Evolutionary conservation across 2,113 vertebrate species (phyloP), one percentile per base, ranked within the genome.

Genomic region (Microtus pennsylvanicus): DNA sequence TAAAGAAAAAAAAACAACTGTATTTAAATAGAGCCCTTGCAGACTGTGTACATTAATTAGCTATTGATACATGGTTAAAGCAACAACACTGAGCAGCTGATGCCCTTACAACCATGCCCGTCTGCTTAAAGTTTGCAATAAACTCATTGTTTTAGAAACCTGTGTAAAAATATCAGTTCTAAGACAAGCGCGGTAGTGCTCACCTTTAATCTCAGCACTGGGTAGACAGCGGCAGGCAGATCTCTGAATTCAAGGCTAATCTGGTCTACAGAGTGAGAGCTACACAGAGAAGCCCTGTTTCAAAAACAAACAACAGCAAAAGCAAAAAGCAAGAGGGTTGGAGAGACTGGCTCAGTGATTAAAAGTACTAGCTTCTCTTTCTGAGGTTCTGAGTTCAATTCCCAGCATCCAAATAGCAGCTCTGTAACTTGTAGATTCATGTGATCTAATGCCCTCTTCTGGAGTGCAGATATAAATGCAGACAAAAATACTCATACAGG

Each of bases 21-120:
- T 65, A 33, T 82, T 91, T 89, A 45, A 83, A 42, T 52, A 76
- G 35, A 92, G 87, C 28, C 17, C n/a, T 92, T 70, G n/a, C 35
- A 82, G 80, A 94, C 89, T 87, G 26, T 65, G 24, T 61, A 14
- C 17, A 52, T 26, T 22, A 13, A 22, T 58, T 12, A 77, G 58
- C 65, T 28, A 14, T 74, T 86, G 85, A 76, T 83, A 47, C 45
- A 52, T n/a, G n/a, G 19, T 77, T 91, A 63, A 74, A 47, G 14
- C 33, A 38, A 14, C 50, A 67, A 33, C n/a, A 22, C 3, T 5
- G 33, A 45, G 28, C 65, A 93, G 17, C 26, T 19, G 28, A 35
- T 21, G 47, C 30, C 35, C 11, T 1, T 81, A 47, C 38, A 80
- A 17, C 70, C 45, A 22, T 35, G 38, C 45, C 78, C 26, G 14